phyloP scores from a whole-genome alignment of 2,113 vertebrate species.

The Myocastor coypus region DNA sequence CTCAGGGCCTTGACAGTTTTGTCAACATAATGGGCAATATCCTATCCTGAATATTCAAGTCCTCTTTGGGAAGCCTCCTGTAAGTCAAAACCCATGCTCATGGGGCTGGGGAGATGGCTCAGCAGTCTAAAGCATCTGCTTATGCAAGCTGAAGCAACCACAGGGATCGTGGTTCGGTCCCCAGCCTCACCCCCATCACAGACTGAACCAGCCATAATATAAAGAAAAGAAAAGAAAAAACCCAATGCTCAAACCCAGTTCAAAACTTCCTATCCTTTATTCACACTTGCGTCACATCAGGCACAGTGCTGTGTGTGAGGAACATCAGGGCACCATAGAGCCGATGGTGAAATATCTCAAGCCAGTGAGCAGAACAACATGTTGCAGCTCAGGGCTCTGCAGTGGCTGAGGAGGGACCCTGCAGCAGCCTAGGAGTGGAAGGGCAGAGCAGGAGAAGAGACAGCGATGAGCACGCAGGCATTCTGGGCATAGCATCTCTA shows the following conservation, averaged over 20 bases:
- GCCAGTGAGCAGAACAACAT: background rate
- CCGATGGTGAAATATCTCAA: background rate
- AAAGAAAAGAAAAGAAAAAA: too few relatives aligned
- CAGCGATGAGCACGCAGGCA: background rate
- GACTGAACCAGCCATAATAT: too few relatives aligned
- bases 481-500: background rate
- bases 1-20: background rate
- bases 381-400: background rate
- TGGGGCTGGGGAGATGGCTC: too few relatives aligned
- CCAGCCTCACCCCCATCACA: too few relatives aligned
- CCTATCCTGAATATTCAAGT: background rate
- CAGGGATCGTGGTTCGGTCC: too few relatives aligned
- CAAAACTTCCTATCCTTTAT: too few relatives aligned
- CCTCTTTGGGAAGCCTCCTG: background rate
- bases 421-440: background rate
- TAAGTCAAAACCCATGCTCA: background rate
- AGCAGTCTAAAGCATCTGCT: too few relatives aligned
- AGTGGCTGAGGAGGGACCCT: background rate
- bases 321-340: fast-evolving
- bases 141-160: too few relatives aligned
- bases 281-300: fast-evolving
- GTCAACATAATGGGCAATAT: background rate
- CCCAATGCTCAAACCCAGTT: background rate
- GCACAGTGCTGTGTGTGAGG: background rate
- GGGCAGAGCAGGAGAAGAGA: background rate